Evolutionary conservation across 2,797 vertebrate species (phyloP).

Genomic region (Karalla daura): DNA sequence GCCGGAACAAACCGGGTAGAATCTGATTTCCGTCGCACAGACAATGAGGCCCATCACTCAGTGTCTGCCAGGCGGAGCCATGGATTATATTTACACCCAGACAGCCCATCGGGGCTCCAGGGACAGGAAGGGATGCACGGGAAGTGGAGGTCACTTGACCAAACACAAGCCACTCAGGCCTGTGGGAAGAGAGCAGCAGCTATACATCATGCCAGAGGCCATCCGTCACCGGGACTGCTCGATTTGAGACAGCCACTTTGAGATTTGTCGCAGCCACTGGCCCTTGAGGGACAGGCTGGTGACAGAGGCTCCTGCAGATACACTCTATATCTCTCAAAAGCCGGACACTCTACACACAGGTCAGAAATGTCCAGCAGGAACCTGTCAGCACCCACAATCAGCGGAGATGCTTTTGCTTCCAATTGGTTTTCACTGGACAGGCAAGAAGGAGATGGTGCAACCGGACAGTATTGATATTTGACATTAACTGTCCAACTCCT

Average conservation of each 20-base stretch:
- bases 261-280: conserved; percentile 55
- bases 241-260: conserved; percentile 66
- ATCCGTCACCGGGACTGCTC: conserved; percentile 76
- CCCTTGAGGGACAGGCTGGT: conserved; percentile 53
- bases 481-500: not conserved
- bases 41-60: conserved; percentile 71
- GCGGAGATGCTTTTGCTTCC: conserved; percentile 16
- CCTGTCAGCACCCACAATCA: conserved; percentile 26
- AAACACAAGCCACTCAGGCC: conserved; percentile 60
- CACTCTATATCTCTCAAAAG: conserved; percentile 34
- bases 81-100: conserved; percentile 78
- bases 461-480: not conserved
- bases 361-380: conserved; percentile 31
- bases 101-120: conserved; percentile 63
- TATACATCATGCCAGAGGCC: conserved; percentile 72
- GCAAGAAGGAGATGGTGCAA: not conserved
- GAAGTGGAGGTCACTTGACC: conserved; percentile 78
- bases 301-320: conserved; percentile 52
- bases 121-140: conserved; percentile 54
- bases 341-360: conserved; percentile 30
- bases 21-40: conserved; percentile 60
- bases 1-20: conserved; percentile 40
- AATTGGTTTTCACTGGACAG: not conserved
- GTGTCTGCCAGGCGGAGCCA: conserved; percentile 32
- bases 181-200: conserved; percentile 62